Evolutionary conservation across 2,888 invertebrate species (phyloP).

Genomic region (Tolmerus cingulatus): DNA sequence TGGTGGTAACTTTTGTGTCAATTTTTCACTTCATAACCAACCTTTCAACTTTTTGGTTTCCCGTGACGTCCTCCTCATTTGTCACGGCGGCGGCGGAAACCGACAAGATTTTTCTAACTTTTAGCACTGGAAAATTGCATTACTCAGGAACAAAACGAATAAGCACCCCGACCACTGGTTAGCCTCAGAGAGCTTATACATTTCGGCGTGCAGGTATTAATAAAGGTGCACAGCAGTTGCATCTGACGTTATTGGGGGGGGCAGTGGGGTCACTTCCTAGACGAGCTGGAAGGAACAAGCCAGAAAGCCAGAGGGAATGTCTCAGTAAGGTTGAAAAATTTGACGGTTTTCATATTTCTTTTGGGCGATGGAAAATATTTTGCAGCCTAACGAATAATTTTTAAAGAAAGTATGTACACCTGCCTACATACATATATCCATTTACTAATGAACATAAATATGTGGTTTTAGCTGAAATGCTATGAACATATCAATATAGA

Average conservation of each 20-base stretch:
- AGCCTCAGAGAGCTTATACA: background rate
- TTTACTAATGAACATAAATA: too few relatives aligned
- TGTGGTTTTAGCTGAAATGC: too few relatives aligned
- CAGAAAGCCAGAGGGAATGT: too few relatives aligned
- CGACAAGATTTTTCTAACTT: background rate
- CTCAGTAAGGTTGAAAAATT: too few relatives aligned
- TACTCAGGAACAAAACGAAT: background rate
- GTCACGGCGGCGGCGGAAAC: background rate
- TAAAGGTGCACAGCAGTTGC: background rate
- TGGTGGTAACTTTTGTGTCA: slow-evolving; percentile 23
- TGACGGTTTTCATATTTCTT: too few relatives aligned
- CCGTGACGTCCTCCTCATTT: background rate
- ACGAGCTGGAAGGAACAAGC: too few relatives aligned
- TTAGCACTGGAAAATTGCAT: background rate
- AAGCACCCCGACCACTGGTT: background rate
- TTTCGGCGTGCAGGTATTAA: background rate
- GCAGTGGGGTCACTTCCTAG: too few relatives aligned
- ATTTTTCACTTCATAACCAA: slow-evolving; percentile 30
- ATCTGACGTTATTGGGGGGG: background rate
- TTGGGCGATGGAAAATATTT: too few relatives aligned
- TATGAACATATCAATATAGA: too few relatives aligned
- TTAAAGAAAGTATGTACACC: too few relatives aligned
- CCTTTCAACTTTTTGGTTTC: slow-evolving; percentile 12
- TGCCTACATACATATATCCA: too few relatives aligned
- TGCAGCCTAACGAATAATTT: too few relatives aligned